phyloP scores from a whole-genome alignment of 92 coral and sea anemone species.

The Isaurus tuberculatus region DNA sequence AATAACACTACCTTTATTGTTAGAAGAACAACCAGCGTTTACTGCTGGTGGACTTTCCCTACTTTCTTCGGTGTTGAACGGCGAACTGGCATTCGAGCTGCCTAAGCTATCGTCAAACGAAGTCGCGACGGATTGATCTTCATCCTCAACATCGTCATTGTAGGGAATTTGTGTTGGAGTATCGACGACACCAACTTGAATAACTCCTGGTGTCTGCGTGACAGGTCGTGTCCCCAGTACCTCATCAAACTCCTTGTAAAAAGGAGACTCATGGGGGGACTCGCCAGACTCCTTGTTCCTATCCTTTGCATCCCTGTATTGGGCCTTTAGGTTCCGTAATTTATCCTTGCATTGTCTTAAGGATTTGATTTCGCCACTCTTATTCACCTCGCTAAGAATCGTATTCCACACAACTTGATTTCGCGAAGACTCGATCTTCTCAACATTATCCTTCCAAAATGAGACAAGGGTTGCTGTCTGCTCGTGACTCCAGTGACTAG shows the following conservation, averaged over 20 bases:
- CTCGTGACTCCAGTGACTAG: slow-evolving; percentile 21
- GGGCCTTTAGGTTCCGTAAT: slow-evolving; percentile 23
- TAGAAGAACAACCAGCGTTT: slow-evolving; percentile 23
- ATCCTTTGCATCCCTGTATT: slow-evolving; percentile 30
- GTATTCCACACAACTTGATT: slow-evolving; percentile 32
- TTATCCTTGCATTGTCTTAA: slow-evolving; percentile 45
- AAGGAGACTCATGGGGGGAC: slow-evolving; percentile 17
- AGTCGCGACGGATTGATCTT: slow-evolving; percentile 7
- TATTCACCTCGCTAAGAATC: slow-evolving; percentile 24
- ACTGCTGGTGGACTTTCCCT: slow-evolving; percentile 6
- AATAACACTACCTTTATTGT: slow-evolving; percentile 19
- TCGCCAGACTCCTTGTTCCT: slow-evolving; percentile 39
- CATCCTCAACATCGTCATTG: slow-evolving; percentile 27
- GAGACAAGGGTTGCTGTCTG: slow-evolving; percentile 41
- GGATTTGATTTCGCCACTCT: slow-evolving; percentile 20
- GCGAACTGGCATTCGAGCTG: slow-evolving; percentile 18
- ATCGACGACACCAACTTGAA: slow-evolving; percentile 21
- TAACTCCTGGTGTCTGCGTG: slow-evolving; percentile 7
- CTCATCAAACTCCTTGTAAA: slow-evolving; percentile 13
- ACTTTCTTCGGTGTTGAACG: slow-evolving; percentile 2
- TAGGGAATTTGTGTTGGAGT: slow-evolving; percentile 15
- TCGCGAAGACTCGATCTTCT: slow-evolving; percentile 26
- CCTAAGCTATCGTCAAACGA: background rate
- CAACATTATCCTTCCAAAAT: slow-evolving; percentile 35
- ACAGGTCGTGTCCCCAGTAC: slow-evolving; percentile 41